Evolutionary conservation across 2,797 vertebrate genomes (phyloP).

Genomic region (Hippoglossus hippoglossus): DNA sequence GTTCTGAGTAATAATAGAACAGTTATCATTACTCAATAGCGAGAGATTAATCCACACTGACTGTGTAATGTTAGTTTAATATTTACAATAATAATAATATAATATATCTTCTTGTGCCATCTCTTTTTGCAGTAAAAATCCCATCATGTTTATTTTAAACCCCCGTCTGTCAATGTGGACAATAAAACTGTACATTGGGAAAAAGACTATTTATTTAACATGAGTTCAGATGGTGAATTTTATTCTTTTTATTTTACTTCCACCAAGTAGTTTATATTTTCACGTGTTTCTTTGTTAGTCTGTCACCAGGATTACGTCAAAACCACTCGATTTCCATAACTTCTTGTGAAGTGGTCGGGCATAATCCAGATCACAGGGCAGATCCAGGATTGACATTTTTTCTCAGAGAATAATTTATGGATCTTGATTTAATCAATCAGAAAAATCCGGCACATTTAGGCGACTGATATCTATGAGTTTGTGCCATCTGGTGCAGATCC

Average conservation of each 20-base stretch:
- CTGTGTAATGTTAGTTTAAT: conserved; percentile 34
- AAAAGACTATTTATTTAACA: conserved; percentile 7
- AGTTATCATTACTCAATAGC: conserved; percentile 26
- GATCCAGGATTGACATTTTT: too few species aligned
- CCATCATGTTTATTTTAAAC: conserved; percentile 14
- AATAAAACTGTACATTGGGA: conserved; percentile 6
- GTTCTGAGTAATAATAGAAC: conserved; percentile 28
- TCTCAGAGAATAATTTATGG: too few species aligned
- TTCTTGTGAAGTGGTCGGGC: too few species aligned
- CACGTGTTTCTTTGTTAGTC: too few species aligned
- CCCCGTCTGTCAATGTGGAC: background rate
- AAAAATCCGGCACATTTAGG: too few species aligned
- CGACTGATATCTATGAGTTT: too few species aligned
- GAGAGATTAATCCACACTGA: conserved; percentile 35
- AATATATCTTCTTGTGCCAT: background rate
- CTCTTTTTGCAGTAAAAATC: conserved; percentile 6
- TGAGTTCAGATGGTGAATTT: conserved; percentile 25
- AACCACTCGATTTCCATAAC: too few species aligned
- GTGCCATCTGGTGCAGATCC: too few species aligned
- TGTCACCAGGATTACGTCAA: too few species aligned
- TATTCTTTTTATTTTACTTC: background rate
- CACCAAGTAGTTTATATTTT: too few species aligned
- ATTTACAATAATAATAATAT: conserved; percentile 1
- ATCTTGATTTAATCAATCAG: too few species aligned
- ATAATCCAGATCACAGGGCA: too few species aligned